Evolutionary conservation across 2,888 invertebrate species (phyloP), one percentile per base, ranked within the genome.

Genomic region (Epirrhoe tristata): DNA sequence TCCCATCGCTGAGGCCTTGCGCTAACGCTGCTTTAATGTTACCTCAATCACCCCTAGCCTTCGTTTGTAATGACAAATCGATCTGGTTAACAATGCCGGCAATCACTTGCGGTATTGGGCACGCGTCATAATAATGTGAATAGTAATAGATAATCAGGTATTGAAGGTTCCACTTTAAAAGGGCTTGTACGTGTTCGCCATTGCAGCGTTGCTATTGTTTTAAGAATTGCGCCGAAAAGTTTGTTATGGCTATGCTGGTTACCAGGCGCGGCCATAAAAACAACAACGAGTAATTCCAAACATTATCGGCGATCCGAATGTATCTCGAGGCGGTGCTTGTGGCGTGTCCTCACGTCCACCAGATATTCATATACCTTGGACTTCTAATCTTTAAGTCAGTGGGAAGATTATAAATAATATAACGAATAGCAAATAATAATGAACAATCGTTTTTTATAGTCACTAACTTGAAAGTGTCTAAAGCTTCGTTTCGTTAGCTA

Each of bases 1-100:
- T 91, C 89, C 90, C 89, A 84, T 84, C 84, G 76, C 70, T 73
- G 80, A 80, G 78, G 77, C 86, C 85, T 88, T 87, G 74, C 74
- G 78, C 75, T 77, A 79, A 78, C 74, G 75, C 75, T 74, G 63
- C 67, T 67, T 65, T 77, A 73, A 74, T 77, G 79, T 79, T 84
- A 82, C 81, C 80, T 83, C 82, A 79, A 84, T 83, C 79, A 83
- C 74, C 50, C 24, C 52, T 50, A 73, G 69, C 73, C 73, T 73
- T 72, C 67, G 69, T 77, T 81, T 83, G 81, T 82, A 80, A 73
- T 74, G 75, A 79, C 75, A 67, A 74, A 75, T 74, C 75, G 67
- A 79, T 78, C 75, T 65, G 69, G 74, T 78, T 77, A 82, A 81
- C 80, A 84, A 81, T 80, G 69, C 75, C 76, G 67, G 72, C 77